Conservation (phyloP, 2,888 invertebrate species). For the Synergus gifuensis region DNA sequence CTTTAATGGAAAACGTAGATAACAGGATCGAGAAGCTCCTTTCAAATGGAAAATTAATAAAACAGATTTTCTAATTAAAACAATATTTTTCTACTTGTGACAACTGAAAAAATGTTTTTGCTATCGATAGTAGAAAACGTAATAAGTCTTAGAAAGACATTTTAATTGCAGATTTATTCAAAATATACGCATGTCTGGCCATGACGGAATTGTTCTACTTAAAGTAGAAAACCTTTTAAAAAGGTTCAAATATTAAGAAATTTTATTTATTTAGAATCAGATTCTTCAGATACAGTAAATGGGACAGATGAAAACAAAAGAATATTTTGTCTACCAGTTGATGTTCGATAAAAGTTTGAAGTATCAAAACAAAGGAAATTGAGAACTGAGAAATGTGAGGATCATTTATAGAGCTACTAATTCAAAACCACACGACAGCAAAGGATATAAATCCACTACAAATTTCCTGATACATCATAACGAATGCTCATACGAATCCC, state of each 20-base stretch:
- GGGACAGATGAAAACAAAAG: not conserved
- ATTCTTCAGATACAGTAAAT: too few relatives aligned
- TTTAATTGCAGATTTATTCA: too few relatives aligned
- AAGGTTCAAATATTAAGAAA: too few relatives aligned
- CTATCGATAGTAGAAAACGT: too few relatives aligned
- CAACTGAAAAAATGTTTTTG: too few relatives aligned
- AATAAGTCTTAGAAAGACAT: too few relatives aligned
- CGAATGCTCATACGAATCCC: constrained; percentile 4
- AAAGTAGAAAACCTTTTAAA: too few relatives aligned
- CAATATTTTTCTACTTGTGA: too few relatives aligned
- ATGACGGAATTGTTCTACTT: too few relatives aligned
- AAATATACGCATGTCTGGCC: too few relatives aligned
- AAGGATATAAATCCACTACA: constrained; percentile 6
- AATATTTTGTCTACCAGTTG: not conserved
- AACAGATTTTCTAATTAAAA: too few relatives aligned
- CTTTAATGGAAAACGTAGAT: not conserved
- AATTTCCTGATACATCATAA: constrained; percentile 33
- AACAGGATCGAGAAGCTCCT: not conserved
- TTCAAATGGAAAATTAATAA: not conserved
- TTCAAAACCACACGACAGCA: constrained; percentile 1
- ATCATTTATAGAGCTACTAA: not conserved
- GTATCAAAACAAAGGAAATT: not conserved
- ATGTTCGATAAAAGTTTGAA: not conserved
- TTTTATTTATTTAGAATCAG: too few relatives aligned
- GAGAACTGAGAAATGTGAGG: not conserved